Percentiles rank a stretch among this genome's conserved stretches.
These are phyloP conservation scores for Sepiola atlantica DNA, from an alignment of 2,888 invertebrate genomes.

Conservation along the genomic window DNA sequence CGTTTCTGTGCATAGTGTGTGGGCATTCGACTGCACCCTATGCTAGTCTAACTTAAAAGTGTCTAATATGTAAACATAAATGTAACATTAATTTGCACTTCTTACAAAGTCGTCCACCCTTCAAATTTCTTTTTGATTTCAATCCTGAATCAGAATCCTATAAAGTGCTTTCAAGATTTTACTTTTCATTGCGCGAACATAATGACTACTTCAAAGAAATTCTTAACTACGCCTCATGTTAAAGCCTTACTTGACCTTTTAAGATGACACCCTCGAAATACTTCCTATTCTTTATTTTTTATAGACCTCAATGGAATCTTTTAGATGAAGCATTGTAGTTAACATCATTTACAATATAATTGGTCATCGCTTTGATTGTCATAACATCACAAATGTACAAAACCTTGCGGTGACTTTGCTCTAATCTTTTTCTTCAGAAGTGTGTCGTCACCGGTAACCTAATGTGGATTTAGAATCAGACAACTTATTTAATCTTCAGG, in stretches of 20 bases:
- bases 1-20: too few relatives aligned
- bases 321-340: too few relatives aligned
- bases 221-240: not conserved
- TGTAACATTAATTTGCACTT: not conserved
- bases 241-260: not conserved
- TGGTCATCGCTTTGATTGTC: too few relatives aligned
- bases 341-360: too few relatives aligned
- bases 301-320: too few relatives aligned
- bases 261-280: not conserved
- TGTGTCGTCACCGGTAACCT: too few relatives aligned
- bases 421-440: too few relatives aligned
- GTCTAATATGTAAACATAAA: not conserved
- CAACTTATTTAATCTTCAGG: too few relatives aligned
- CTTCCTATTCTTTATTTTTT: not conserved
- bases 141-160: not conserved
- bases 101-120: not conserved
- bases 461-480: too few relatives aligned
- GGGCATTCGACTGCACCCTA: too few relatives aligned
- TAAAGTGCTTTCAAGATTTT: not conserved
- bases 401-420: too few relatives aligned
- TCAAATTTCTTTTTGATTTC: not conserved
- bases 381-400: too few relatives aligned
- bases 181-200: not conserved
- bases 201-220: not conserved
- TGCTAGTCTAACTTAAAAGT: not conserved